phyloP scores from a whole-genome alignment of 1,140 invertebrate genomes.

The Caenorhabditis latens region DNA sequence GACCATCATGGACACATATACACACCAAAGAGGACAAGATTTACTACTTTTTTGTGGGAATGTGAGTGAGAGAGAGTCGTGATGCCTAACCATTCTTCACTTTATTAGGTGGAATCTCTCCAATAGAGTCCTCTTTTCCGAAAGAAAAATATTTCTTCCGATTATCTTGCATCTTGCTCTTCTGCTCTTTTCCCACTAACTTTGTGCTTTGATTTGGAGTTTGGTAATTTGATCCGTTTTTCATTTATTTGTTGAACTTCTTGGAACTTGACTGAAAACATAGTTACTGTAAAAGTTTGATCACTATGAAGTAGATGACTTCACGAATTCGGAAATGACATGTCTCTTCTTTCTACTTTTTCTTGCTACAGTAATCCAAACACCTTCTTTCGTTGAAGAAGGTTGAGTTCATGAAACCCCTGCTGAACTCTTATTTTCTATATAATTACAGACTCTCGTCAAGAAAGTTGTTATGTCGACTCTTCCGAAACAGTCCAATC shows the following conservation, averaged over 20 bases:
- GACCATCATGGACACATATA: slow-evolving; percentile 38
- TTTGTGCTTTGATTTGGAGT: slow-evolving; percentile 32
- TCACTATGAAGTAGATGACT: too few species aligned
- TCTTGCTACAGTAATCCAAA: neutral
- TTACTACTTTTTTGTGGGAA: slow-evolving; percentile 35
- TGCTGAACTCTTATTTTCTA: too few species aligned
- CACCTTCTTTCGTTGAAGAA: neutral
- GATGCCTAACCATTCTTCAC: neutral
- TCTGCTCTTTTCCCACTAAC: neutral
- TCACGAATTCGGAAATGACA: too few species aligned
- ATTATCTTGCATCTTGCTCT: slow-evolving; percentile 36
- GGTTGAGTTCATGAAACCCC: neutral
- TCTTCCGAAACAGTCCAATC: too few species aligned
- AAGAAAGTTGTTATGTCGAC: too few species aligned
- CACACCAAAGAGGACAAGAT: slow-evolving; percentile 37
- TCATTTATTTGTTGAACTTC: neutral
- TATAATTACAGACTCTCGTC: too few species aligned
- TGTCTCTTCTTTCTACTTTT: too few species aligned
- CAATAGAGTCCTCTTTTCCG: neutral
- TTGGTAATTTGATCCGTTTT: neutral
- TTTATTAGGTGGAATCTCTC: slow-evolving; percentile 25
- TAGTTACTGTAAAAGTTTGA: too few species aligned
- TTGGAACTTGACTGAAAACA: neutral
- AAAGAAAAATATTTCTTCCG: slow-evolving; percentile 1
- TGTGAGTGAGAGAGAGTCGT: neutral